Evolutionary conservation across 2,888 invertebrate genomes (phyloP), one percentile per base, ranked within the genome.

Genomic region (Apomyelois bistriatella): DNA sequence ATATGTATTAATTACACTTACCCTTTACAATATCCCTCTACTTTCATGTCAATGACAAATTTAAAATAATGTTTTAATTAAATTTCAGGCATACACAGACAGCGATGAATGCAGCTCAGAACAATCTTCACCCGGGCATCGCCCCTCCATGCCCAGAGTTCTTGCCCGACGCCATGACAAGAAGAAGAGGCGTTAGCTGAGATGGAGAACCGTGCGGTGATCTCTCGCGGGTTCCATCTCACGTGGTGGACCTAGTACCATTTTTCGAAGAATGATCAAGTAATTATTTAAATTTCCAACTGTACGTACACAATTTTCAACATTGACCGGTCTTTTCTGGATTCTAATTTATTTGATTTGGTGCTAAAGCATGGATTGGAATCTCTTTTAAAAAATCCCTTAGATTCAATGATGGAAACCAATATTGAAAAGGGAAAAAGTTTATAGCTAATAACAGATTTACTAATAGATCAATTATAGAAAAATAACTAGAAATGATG

Each of bases 51-150:
- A n/a, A 22, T 22, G 22, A 22, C 22, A 22, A 22, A n/a, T n/a
- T n/a, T n/a, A n/a, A n/a, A n/a, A n/a, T n/a, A 22, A 38, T 13
- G 32, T 32, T 16, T 6, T 40, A 7, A 40, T n/a, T 3, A 22
- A 1, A 48, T 82, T 82, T 41, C 72, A 93, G 92, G 87, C 75
- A 9, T 85, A 90, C 77, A 93, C 93, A n/a, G 93, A 94, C 52
- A 94, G 94, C 61, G 94, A 94, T 71, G 94, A 94, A 58, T 94
- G 94, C 69, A 94, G 94, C 64, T 94, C 94, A 0, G 94, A 94
- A 67, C 94, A 94, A 60, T 93, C 93, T 17, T 94, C 94, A 52
- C 94, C 94, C 0, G 94, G 94, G 35, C 94, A 94, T 60, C 89
- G 94, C 28, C 94, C 94, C 0, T 82, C 93, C 47, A 85, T 93